These are phyloP conservation scores for Melanotus villosus DNA, from an alignment of 2,888 invertebrate genomes.

Conservation along the genomic window DNA sequence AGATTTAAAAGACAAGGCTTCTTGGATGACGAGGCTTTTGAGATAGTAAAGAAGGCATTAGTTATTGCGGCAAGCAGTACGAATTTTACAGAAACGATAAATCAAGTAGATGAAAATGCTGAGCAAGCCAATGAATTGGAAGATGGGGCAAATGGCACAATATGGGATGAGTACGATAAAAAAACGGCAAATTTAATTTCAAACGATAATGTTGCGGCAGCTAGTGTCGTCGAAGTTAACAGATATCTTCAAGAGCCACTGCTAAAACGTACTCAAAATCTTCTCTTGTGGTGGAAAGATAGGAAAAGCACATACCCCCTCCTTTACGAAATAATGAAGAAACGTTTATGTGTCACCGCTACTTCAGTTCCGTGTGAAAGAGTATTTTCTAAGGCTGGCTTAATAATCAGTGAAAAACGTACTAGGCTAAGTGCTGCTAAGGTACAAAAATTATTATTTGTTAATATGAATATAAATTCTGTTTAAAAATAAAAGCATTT, in stretches of 20 bases:
- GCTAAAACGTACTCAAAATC: constrained; percentile 45
- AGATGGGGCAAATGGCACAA: not conserved
- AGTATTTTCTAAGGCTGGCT: constrained; percentile 53
- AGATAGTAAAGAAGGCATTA: constrained; percentile 18
- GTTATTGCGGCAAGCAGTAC: not conserved
- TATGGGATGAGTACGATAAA: constrained; percentile 27
- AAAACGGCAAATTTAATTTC: not conserved
- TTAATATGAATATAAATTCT: too few species aligned
- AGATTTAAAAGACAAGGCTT: constrained; percentile 40
- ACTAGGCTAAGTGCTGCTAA: constrained; percentile 46
- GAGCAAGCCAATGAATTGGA: not conserved
- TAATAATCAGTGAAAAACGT: constrained; percentile 48
- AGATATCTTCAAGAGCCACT: constrained; percentile 50
- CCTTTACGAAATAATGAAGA: constrained; percentile 48
- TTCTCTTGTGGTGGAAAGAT: constrained; percentile 52
- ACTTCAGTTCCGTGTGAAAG: constrained; percentile 56
- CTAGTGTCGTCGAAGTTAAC: constrained; percentile 49
- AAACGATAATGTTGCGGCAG: constrained; percentile 39
- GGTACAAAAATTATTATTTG: constrained; percentile 39
- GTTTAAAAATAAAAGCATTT: too few species aligned
- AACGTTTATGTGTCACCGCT: constrained; percentile 48
- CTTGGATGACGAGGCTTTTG: constrained; percentile 17
- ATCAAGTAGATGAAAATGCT: not conserved
- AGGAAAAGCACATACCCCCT: constrained; percentile 45
- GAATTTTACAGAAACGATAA: not conserved